Evolutionary conservation across 2,113 vertebrate species (phyloP), one percentile per base, ranked within the genome.

Genomic region (Trogon surrucura): DNA sequence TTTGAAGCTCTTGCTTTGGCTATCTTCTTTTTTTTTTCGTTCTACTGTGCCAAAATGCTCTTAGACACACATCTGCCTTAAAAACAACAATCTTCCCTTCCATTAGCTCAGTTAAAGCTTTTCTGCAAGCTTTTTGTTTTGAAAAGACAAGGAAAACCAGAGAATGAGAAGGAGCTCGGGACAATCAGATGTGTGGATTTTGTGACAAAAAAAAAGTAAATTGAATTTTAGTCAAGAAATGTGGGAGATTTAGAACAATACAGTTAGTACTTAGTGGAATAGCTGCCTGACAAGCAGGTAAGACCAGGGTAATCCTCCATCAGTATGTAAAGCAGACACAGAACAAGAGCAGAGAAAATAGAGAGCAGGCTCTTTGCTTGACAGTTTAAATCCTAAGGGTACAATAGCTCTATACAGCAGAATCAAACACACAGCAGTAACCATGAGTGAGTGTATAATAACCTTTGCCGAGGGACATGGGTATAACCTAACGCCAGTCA

Each of bases 181-280:
- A 91, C 88, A 95, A 91, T 85, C 94, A 95, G 88, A 69, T 30
- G 71, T 87, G 69, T 79, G 74, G 79, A 87, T 93, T 82, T 87
- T 91, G 69, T 96, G 87, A 94, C 86, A 80, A 91, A 97, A 89
- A 89, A 45, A 93, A 92, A 82, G 92, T 88, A 86, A 94, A 91
- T 80, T 95, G 90, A 95, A 89, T 97, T 97, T 94, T 89, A 92
- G 89, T 94, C 85, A 80, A 97, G 94, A 95, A 96, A 97, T 95
- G 89, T 93, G 91, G 88, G 95, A 96, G 96, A 94, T 97, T 97
- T 95, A 95, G 95, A 97, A 96, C 95, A 97, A 97, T 97, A 44
- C 74, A 93, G 66, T 96, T 92, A 82, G 91, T 95, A 94, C 95
- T 97, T 97, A 97, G 91, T 93, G 95, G 79, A 96, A 96, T 96